Conservation (phyloP, 2,888 invertebrate species). For the Pseudoips prasinana region DNA sequence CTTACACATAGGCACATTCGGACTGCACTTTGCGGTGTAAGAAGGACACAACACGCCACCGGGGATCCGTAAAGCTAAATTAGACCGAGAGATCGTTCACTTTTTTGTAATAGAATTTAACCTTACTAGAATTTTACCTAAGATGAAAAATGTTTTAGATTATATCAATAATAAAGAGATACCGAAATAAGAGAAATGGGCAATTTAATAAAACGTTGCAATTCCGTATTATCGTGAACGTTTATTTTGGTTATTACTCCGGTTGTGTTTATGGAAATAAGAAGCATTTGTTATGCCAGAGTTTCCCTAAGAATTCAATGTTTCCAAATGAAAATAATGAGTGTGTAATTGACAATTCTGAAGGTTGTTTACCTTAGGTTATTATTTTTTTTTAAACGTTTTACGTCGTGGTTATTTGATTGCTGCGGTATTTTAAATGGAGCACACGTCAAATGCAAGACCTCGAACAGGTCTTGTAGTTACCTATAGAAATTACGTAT, state of each 20-base stretch:
- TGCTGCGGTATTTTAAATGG: too few relatives aligned
- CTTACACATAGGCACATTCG: constrained; percentile 27
- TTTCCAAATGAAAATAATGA: constrained; percentile 28
- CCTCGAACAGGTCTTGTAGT: too few relatives aligned
- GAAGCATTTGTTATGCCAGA: constrained; percentile 23
- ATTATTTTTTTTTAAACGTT: too few relatives aligned
- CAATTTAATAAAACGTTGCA: too few relatives aligned
- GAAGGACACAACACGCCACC: constrained; percentile 44
- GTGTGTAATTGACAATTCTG: constrained; percentile 28
- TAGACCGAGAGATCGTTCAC: constrained; percentile 50
- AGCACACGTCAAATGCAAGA: too few relatives aligned
- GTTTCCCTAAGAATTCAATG: constrained; percentile 22
- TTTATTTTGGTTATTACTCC: constrained; percentile 28
- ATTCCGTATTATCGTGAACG: constrained; percentile 17
- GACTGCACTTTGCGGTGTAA: constrained; percentile 46
- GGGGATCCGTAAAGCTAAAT: constrained; percentile 53
- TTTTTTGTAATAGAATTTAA: constrained; percentile 15
- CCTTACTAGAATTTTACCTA: too few relatives aligned
- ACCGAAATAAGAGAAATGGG: too few relatives aligned
- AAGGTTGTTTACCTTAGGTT: too few relatives aligned
- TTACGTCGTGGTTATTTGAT: too few relatives aligned
- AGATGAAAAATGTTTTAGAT: too few relatives aligned
- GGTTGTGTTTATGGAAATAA: constrained; percentile 32
- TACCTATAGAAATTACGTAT: too few relatives aligned
- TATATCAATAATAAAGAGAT: too few relatives aligned